Evolutionary conservation across 2,113 vertebrate species (phyloP), one percentile per base, ranked within the genome.

Genomic region (Kryptolebias marmoratus): DNA sequence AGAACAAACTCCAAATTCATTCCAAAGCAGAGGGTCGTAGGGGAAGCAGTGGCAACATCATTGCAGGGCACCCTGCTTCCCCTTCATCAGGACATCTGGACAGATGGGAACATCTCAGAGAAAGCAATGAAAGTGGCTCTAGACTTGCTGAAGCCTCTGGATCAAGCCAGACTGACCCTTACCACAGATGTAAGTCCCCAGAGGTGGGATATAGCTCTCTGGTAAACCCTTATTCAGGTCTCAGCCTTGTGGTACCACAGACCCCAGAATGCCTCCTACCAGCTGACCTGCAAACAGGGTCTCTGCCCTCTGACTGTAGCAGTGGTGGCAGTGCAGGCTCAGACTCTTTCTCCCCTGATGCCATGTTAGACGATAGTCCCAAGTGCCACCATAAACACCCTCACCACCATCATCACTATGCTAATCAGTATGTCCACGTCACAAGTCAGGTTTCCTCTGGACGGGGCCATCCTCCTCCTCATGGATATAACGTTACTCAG

Each of bases 271-370:
- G 91, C 79, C 94, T 94, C 66, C 95, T 95, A 81, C 94, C 95
- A 10, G 69, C 95, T 45, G 96, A 97, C 75, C 93, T 95, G 2
- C 90, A 94, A 75, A 89, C 95, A 4, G 93, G 92, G 71, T 96
- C 95, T 0, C 93, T 96, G 8, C 92, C 90, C 2, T 98, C 96
- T 0, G 97, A 98, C 83, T 97, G 95, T 85, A 96, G 96, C 91
- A 97, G 96, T 0, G 96, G 98, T 73, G 95, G 95, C 75, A 97
- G 96, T 5, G 48, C 95, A 80, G 97, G 97, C 0, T 90, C 92
- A 0, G 96, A 98, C 64, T 97, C 96, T 1, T 97, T 96, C 64
- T 97, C 97, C 0, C 96, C 96, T 0, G 96, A 98, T 75, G 93
- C 93, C 0, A 87, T 95, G 55, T 86, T 96, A 0, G 96, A 99